Conservation (phyloP, 2,888 invertebrate genomes). For the Branchellion lobata region DNA sequence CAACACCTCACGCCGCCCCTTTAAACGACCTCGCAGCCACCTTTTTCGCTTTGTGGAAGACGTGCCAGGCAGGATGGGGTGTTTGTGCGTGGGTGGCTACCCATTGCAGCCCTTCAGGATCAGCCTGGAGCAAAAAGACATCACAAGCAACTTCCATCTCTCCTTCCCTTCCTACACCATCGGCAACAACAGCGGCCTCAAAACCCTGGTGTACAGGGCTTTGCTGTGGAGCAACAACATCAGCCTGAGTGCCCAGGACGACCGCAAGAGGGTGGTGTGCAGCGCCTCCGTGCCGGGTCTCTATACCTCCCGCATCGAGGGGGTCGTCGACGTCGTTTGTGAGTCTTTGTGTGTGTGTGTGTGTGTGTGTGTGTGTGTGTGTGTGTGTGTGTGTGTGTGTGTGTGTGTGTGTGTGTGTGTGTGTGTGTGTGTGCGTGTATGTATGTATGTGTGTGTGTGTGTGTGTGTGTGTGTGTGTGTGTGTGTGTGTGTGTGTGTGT, state of each 20-base stretch:
- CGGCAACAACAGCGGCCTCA: slow-evolving; percentile 34
- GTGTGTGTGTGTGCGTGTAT: neutral
- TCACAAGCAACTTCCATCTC: slow-evolving; percentile 30
- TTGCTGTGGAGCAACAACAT: slow-evolving; percentile 44
- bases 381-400: no score
- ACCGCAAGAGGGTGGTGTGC: slow-evolving; percentile 45
- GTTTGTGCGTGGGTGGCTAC: slow-evolving; percentile 45
- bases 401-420: no score
- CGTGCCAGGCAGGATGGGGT: slow-evolving; percentile 45
- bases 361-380: no score
- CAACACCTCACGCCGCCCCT: neutral
- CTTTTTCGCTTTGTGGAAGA: slow-evolving; percentile 44
- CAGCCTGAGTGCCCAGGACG: slow-evolving; percentile 41
- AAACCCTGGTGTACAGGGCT: slow-evolving; percentile 26
- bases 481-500: neutral
- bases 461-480: neutral
- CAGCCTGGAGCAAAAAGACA: slow-evolving; percentile 44
- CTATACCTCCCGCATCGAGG: slow-evolving; percentile 42
- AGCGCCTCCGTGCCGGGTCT: slow-evolving; percentile 47
- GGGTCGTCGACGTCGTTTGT: slow-evolving; percentile 45
- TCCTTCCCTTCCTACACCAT: neutral
- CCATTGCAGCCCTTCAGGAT: slow-evolving; percentile 47
- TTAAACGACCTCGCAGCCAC: neutral
- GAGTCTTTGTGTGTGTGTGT: slow-evolving; percentile 13
- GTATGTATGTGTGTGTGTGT: neutral